Percentiles rank a stretch among this genome's conserved stretches.
These are phyloP conservation scores for Gymnobelideus leadbeateri DNA, from an alignment of 2,113 vertebrate species.

Conservation along the genomic window DNA sequence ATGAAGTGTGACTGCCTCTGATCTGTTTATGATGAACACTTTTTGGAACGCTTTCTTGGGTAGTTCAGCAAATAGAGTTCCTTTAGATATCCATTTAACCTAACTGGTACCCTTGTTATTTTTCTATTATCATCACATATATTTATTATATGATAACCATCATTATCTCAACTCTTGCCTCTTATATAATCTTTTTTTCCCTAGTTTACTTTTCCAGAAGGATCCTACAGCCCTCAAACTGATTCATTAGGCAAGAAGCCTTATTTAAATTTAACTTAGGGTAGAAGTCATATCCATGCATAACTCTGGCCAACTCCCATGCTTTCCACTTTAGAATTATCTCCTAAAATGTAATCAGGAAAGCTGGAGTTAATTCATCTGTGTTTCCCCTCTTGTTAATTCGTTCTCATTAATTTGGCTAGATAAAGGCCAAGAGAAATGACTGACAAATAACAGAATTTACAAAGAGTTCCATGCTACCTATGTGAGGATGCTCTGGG, in stretches of 20 bases:
- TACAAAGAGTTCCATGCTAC: background rate
- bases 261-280: background rate
- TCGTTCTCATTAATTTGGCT: background rate
- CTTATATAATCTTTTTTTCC: background rate
- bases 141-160: background rate
- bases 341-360: background rate
- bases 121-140: background rate
- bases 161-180: background rate
- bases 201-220: background rate
- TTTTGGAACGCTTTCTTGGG: background rate
- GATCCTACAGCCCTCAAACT: background rate
- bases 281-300: fast-evolving
- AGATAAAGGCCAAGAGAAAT: background rate
- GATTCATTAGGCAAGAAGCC: background rate
- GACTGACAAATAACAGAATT: background rate
- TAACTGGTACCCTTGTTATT: background rate
- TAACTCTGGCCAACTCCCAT: background rate
- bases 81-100: background rate
- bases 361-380: background rate
- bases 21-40: background rate
- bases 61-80: background rate
- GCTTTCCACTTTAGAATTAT: background rate
- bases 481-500: background rate
- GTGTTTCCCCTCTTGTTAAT: background rate
- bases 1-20: too few relatives aligned